Evolutionary conservation across 2,888 invertebrate species (phyloP).

Genomic region (Agrilus cyanescens): DNA sequence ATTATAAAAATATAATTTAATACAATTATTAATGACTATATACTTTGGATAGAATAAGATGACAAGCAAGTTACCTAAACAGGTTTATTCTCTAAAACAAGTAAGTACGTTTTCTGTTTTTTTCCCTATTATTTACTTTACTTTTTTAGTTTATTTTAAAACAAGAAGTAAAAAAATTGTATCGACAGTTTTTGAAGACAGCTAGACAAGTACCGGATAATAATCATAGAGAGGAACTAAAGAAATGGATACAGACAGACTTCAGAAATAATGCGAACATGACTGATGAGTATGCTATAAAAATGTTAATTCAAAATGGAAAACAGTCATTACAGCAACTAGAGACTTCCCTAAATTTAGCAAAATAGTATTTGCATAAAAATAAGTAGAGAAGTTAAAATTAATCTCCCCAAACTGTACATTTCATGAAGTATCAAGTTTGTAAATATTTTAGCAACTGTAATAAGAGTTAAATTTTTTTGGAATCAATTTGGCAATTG

Average conservation of each 20-base stretch:
- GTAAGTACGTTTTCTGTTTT: not conserved
- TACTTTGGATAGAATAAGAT: too few species aligned
- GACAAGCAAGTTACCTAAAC: too few species aligned
- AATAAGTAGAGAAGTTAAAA: not conserved
- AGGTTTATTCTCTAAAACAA: not conserved
- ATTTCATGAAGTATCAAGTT: too few species aligned
- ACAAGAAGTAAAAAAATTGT: conserved; percentile 65
- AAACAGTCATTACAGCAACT: conserved; percentile 57
- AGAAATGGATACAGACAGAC: conserved; percentile 61
- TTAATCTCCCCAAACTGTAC: too few species aligned
- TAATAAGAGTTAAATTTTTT: too few species aligned
- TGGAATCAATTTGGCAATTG: too few species aligned
- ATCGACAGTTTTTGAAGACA: conserved; percentile 59
- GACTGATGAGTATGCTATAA: conserved; percentile 61
- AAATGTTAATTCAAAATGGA: conserved; percentile 58
- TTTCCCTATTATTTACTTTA: not conserved
- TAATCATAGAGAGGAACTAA: conserved; percentile 50
- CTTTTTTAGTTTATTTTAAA: conserved; percentile 63
- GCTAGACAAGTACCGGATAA: conserved; percentile 54
- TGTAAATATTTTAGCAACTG: too few species aligned
- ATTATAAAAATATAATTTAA: too few species aligned
- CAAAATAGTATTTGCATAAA: conserved; percentile 33
- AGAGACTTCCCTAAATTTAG: conserved; percentile 48
- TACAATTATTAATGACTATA: too few species aligned
- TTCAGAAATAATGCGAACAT: conserved; percentile 60